Percentiles rank a stretch among this genome's conserved stretches.
These are phyloP conservation scores for Arion vulgaris DNA, from an alignment of 1,140 invertebrate species.

Conservation along the genomic window DNA sequence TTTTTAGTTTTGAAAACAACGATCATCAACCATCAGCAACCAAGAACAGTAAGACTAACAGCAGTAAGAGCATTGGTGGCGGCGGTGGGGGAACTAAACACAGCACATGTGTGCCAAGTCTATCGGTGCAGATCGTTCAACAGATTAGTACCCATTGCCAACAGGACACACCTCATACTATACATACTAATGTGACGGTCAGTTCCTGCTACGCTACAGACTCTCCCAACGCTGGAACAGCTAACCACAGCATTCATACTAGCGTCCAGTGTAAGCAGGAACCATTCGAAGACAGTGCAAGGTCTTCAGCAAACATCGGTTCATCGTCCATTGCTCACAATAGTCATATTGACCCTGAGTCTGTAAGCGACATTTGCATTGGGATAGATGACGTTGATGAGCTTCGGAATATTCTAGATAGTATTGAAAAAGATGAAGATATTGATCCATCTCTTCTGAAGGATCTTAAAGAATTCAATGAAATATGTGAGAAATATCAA, in stretches of 20 bases:
- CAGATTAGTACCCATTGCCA: slow-evolving; percentile 87
- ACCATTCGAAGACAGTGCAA: slow-evolving; percentile 76
- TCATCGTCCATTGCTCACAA: slow-evolving; percentile 64
- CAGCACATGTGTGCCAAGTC: slow-evolving; percentile 75
- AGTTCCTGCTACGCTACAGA: slow-evolving; percentile 76
- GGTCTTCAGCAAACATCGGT: neutral
- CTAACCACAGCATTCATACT: slow-evolving; percentile 60
- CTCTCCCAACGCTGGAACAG: slow-evolving; percentile 24
- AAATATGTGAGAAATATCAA: slow-evolving; percentile 58
- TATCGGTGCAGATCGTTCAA: slow-evolving; percentile 90
- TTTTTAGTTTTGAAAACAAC: slow-evolving; percentile 57
- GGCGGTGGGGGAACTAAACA: slow-evolving; percentile 46
- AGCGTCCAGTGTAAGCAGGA: slow-evolving; percentile 87
- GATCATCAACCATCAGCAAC: slow-evolving; percentile 40
- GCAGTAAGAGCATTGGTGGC: slow-evolving; percentile 35
- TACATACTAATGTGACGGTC: slow-evolving; percentile 92
- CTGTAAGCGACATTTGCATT: slow-evolving; percentile 78
- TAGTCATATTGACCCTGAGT: slow-evolving; percentile 67
- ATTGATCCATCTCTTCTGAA: slow-evolving; percentile 87
- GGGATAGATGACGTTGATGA: slow-evolving; percentile 8
- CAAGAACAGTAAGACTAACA: slow-evolving; percentile 45
- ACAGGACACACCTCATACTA: slow-evolving; percentile 88
- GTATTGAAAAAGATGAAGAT: slow-evolving; percentile 87
- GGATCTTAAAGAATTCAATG: slow-evolving; percentile 79
- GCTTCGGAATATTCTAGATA: slow-evolving; percentile 75